Evolutionary conservation across 2,113 vertebrate genomes (phyloP).

Genomic region (Oplegnathus fasciatus): DNA sequence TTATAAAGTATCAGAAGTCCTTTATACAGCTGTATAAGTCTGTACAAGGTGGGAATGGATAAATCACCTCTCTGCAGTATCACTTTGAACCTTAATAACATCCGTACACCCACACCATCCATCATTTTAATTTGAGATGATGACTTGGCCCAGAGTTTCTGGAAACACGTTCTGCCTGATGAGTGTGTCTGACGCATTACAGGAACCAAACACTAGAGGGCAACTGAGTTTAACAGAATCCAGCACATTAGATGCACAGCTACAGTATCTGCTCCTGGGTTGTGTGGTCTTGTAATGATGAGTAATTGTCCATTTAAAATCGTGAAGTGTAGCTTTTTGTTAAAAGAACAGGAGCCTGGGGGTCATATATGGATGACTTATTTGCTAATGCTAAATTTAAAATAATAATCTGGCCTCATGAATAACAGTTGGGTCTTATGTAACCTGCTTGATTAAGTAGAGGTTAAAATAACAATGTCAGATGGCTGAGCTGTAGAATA

Average conservation of each 20-base stretch:
- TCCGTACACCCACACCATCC: slow-evolving; percentile 55
- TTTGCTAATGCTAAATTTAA: slow-evolving; percentile 43
- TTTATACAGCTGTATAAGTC: slow-evolving; percentile 22
- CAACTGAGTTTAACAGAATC: slow-evolving; percentile 69
- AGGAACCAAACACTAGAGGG: slow-evolving; percentile 76
- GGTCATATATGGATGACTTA: slow-evolving; percentile 41
- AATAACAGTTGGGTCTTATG: slow-evolving; percentile 40
- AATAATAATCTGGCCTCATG: slow-evolving; percentile 35
- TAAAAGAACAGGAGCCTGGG: slow-evolving; percentile 1
- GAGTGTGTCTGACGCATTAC: slow-evolving; percentile 40
- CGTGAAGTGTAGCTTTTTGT: slow-evolving; percentile 46
- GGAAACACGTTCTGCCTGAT: slow-evolving; percentile 14
- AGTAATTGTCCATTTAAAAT: slow-evolving; percentile 59
- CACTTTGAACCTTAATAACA: slow-evolving; percentile 67
- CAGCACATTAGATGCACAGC: not conserved
- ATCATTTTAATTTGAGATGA: slow-evolving; percentile 70
- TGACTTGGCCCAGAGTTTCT: slow-evolving; percentile 42
- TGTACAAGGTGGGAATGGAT: slow-evolving; percentile 49
- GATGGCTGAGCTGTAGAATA: slow-evolving; percentile 22
- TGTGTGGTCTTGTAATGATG: slow-evolving; percentile 47
- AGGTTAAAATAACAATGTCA: slow-evolving; percentile 63
- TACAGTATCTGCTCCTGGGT: not conserved
- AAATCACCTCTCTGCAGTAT: slow-evolving; percentile 61
- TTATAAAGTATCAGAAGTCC: slow-evolving; percentile 24
- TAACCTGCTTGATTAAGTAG: slow-evolving; percentile 54